phyloP scores from a whole-genome alignment of 2,888 invertebrate species.

The Abrostola triplasia region DNA sequence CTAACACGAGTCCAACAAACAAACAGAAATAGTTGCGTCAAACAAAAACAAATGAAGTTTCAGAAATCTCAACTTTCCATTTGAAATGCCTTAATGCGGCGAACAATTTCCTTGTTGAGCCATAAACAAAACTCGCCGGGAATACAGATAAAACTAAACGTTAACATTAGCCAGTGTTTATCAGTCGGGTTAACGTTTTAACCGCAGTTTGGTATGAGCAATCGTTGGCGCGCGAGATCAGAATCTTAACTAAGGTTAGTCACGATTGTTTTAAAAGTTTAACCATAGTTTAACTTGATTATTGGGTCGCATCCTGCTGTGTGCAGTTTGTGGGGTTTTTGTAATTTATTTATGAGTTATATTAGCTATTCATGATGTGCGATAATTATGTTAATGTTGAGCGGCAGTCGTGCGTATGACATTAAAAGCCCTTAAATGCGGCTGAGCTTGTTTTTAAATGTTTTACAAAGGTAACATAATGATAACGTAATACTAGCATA shows the following conservation, averaged over 20 bases:
- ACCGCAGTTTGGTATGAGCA: conserved; percentile 78
- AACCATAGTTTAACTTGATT: conserved; percentile 56
- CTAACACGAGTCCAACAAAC: conserved; percentile 4
- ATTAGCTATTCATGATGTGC: conserved; percentile 37
- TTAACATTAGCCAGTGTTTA: conserved; percentile 61
- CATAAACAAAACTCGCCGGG: conserved; percentile 58
- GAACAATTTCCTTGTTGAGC: conserved; percentile 46
- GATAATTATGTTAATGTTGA: conserved; percentile 50
- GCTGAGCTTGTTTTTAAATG: not conserved
- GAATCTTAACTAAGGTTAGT: conserved; percentile 84
- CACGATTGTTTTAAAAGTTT: conserved; percentile 72
- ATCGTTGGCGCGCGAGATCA: conserved; percentile 75
- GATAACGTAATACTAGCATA: not conserved
- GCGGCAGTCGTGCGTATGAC: conserved; percentile 27
- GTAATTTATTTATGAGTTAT: conserved; percentile 39
- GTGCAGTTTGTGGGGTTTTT: conserved; percentile 25
- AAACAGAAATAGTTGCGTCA: conserved; percentile 12
- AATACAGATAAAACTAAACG: conserved; percentile 61
- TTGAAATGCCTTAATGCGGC: conserved; percentile 52
- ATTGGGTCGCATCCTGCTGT: conserved; percentile 58
- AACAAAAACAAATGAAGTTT: conserved; percentile 37
- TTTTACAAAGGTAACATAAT: not conserved
- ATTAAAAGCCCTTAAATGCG: not conserved
- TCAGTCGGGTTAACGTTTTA: conserved; percentile 51
- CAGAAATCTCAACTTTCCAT: conserved; percentile 36